phyloP scores from a whole-genome alignment of 1,140 invertebrate genomes.

The Nilaparvata lugens region DNA sequence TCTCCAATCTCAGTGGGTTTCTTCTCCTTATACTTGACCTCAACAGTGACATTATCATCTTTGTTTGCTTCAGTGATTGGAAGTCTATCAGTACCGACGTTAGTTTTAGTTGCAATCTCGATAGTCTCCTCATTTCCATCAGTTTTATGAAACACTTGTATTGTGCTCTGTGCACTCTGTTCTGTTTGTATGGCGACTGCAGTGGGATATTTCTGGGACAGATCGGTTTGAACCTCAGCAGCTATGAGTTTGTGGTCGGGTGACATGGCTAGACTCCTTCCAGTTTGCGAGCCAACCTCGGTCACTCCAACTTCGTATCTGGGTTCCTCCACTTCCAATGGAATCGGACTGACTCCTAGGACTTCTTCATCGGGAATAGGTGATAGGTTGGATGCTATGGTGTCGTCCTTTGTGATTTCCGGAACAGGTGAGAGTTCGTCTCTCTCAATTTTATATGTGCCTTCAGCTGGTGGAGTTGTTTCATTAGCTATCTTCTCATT shows the following conservation, averaged over 20 bases:
- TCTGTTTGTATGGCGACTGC: conserved; percentile 15
- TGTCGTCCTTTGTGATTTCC: conserved; percentile 26
- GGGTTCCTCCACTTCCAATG: conserved; percentile 8
- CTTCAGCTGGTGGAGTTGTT: no score
- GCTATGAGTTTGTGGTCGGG: conserved; percentile 7
- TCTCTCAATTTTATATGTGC: not conserved
- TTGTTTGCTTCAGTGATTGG: conserved; percentile 10
- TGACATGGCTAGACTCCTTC: conserved; percentile 14
- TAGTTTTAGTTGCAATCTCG: conserved; percentile 56
- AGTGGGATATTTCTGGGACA: conserved; percentile 2
- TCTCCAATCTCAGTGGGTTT: conserved; percentile 33
- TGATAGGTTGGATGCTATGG: conserved; percentile 42
- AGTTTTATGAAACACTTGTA: conserved; percentile 56
- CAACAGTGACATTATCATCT: conserved; percentile 50
- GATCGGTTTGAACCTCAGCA: conserved; percentile 12
- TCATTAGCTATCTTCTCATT: no score
- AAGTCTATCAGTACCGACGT: conserved; percentile 30
- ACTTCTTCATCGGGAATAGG: conserved; percentile 50
- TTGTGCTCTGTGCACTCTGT: conserved; percentile 27
- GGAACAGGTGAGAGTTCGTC: not conserved
- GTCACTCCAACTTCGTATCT: conserved; percentile 4
- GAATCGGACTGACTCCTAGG: conserved; percentile 4
- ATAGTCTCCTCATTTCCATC: conserved; percentile 63
- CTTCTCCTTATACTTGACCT: conserved; percentile 56
- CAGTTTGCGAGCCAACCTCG: conserved; percentile 22